phyloP scores from a whole-genome alignment of 1,140 invertebrate species.

The Chrysomallon squamiferum region DNA sequence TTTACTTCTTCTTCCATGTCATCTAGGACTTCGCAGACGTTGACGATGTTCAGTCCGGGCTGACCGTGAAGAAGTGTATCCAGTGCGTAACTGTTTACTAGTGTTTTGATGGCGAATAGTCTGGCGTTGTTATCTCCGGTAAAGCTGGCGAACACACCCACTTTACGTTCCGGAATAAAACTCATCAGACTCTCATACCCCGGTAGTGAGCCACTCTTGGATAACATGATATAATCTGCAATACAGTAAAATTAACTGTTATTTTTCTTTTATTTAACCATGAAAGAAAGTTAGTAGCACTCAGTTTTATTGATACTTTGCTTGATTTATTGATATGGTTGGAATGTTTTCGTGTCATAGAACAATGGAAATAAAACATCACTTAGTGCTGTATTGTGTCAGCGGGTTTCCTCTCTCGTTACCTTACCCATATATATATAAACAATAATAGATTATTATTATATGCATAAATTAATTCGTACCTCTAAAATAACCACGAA shows the following conservation, averaged over 20 bases:
- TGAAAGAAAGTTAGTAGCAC: neutral
- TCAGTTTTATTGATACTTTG: neutral
- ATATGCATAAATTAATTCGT: too few species aligned
- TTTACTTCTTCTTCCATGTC: slow-evolving; percentile 14
- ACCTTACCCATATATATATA: too few species aligned
- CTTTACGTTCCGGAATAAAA: slow-evolving; percentile 15
- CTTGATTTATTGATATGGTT: neutral
- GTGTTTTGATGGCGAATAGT: slow-evolving; percentile 17
- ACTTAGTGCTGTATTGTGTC: too few species aligned
- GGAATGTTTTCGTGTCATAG: too few species aligned
- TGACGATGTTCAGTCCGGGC: slow-evolving; percentile 1
- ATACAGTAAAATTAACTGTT: too few species aligned
- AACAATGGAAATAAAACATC: too few species aligned
- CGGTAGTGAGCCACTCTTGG: slow-evolving; percentile 23
- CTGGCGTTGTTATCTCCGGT: slow-evolving; percentile 12
- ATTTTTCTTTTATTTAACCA: neutral
- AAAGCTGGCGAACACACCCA: slow-evolving; percentile 25
- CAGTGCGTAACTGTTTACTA: slow-evolving; percentile 18
- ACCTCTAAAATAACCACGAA: slow-evolving; percentile 35
- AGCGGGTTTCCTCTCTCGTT: too few species aligned
- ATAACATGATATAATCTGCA: slow-evolving; percentile 18
- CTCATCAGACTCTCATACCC: slow-evolving; percentile 25
- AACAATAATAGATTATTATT: too few species aligned
- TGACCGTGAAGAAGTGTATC: slow-evolving; percentile 17
- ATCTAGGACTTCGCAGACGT: slow-evolving; percentile 15